Evolutionary conservation across 2,113 vertebrate species (phyloP), one percentile per base, ranked within the genome.

Genomic region (Lucifuga dentata): DNA sequence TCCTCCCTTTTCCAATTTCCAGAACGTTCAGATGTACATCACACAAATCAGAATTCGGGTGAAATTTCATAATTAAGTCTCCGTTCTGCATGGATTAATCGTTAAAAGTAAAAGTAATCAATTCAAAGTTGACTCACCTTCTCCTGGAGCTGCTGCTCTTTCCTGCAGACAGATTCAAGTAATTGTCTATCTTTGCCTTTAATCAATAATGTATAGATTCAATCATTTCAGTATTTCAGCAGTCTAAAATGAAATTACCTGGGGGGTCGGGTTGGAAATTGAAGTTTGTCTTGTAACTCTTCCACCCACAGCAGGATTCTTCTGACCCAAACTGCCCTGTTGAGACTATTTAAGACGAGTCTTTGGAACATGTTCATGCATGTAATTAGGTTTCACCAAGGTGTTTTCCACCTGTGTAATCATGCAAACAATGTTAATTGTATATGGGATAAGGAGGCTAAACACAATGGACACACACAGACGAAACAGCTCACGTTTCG

Each of bases 401-500:
- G 49, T 46, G 10, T 10, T 5, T 2, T 20, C 39, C 40, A 49
- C 2, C 32, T 21, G 38, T 56, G 52, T 65, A 56, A 68, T 57
- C 52, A 24, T 72, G 71, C n/a, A n/a, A n/a, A 38, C 29, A 20
- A 56, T 16, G 50, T 8, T 48, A 33, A 46, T 24, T 51, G 23
- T 55, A 15, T 6, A 33, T 39, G 43, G 41, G 20, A 29, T 1
- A 8, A 38, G 13, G 3, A 3, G 11, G 49, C 20, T 23, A 11
- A 32, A 56, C 50, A 60, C 39, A 40, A 16, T 16, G 21, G 11
- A 24, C 43, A 45, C 38, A 61, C 1, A 29, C 12, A 21, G 15
- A 40, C 23, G 3, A 29, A 41, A 6, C 44, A 24, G 62, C 2
- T 71, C 65, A 23, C n/a, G 51, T 67, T 73, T 56, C 69, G 8